Conservation (phyloP, 2,888 invertebrate genomes). For the Crioceris asparagi region DNA sequence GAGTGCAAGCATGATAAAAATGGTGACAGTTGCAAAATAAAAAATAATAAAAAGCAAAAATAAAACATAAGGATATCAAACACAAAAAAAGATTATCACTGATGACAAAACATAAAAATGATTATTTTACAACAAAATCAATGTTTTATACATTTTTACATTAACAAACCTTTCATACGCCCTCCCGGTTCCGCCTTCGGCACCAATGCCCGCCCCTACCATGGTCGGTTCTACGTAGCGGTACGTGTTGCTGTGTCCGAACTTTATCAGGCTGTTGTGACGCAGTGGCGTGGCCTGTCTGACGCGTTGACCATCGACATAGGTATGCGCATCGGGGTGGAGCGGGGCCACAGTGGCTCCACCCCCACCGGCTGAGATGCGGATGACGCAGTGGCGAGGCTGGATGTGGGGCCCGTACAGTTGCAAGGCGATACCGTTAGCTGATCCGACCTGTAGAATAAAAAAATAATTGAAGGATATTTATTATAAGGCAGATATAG, state of each 20-base stretch:
- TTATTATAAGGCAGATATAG: too few species aligned
- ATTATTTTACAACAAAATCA: background rate
- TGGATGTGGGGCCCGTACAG: slow-evolving; percentile 85
- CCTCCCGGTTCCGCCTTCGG: too few species aligned
- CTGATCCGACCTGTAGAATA: slow-evolving; percentile 53
- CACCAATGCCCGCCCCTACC: slow-evolving; percentile 40
- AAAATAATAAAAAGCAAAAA: slow-evolving; percentile 7
- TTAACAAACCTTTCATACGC: slow-evolving; percentile 64
- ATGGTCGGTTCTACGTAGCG: slow-evolving; percentile 79
- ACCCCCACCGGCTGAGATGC: slow-evolving; percentile 77
- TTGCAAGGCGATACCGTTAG: slow-evolving; percentile 67
- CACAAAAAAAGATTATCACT: background rate
- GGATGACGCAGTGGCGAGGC: slow-evolving; percentile 89
- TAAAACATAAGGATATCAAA: slow-evolving; percentile 1
- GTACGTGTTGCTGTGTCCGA: slow-evolving; percentile 78
- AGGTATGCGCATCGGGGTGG: slow-evolving; percentile 86
- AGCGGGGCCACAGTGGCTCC: slow-evolving; percentile 90
- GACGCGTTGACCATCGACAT: slow-evolving; percentile 87
- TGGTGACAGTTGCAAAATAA: too few species aligned
- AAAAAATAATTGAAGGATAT: slow-evolving; percentile 1
- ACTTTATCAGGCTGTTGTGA: slow-evolving; percentile 77
- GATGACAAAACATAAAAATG: too few species aligned
- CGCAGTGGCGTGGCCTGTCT: slow-evolving; percentile 84
- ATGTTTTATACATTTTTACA: background rate
- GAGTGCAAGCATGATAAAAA: slow-evolving; percentile 18